Evolutionary conservation across 2,797 vertebrate species (phyloP), one percentile per base, ranked within the genome.

Genomic region (Sphaeramia orbicularis): DNA sequence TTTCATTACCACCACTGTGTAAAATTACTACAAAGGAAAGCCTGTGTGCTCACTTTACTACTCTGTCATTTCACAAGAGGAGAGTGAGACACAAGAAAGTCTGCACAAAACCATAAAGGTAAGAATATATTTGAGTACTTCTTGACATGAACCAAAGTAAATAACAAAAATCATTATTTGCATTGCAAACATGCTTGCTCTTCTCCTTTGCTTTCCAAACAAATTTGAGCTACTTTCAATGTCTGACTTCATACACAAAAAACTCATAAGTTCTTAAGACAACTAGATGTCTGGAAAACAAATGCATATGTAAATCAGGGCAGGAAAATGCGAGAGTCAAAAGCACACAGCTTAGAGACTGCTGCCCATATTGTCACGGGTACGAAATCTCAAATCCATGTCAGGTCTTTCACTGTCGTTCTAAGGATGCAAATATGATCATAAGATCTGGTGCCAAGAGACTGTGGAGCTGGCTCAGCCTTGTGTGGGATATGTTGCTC

Each of bases 101-200:
- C 32, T 10, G 30, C 35, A 51, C 36, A 59, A 42, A 72, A 45
- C 50, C 21, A 76, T 57, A 42, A 61, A 70, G 19, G 60, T 37
- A 8, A n/a, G 40, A 59, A 35, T 40, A 70, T 50, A 42, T 45
- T 47, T n/a, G 13, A n/a, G 13, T 15, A 54, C 55, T 45, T 81
- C 81, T 86, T 83, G 47, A 59, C 65, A 75, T 57, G 35, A 78
- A 55, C 16, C 38, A 74, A 64, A 68, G 78, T 61, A 36, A 74
- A 84, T 58, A 71, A 75, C 85, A 81, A 80, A 18, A 44, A 78
- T 76, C 24, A 1, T 21, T 15, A 87, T 94, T 93, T 94, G 92
- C 86, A 90, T 89, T 92, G 91, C 92, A 94, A 93, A 93, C 65
- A 35, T 16, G 13, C 38, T 56, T 62, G 76, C 74, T 81, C 68